Evolutionary conservation across 2,888 invertebrate species (phyloP).

Genomic region (Chaitophorus viminalis): DNA sequence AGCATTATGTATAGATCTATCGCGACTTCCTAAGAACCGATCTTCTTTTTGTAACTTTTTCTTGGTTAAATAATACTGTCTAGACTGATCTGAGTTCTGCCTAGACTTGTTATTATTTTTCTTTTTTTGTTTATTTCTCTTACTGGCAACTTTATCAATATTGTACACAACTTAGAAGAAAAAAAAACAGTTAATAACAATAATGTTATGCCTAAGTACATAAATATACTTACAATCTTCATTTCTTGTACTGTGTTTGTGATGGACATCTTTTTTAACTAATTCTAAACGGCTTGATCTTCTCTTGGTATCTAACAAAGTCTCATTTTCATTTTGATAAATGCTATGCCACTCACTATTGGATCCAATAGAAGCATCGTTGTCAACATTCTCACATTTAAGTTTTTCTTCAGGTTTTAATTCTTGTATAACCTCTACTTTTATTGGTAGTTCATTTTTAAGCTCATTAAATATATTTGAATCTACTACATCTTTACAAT

Average conservation of each 20-base stretch:
- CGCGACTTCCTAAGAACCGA: background rate
- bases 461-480: background rate
- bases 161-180: background rate
- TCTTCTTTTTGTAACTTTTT: no score
- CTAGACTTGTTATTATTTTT: no score
- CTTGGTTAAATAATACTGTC: no score
- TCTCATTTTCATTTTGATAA: background rate
- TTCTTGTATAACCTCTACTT: background rate
- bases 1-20: constrained; percentile 36
- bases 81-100: no score
- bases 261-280: background rate
- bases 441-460: background rate
- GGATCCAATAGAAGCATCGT: constrained; percentile 31
- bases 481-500: background rate
- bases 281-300: background rate
- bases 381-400: background rate
- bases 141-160: background rate
- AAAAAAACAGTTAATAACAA: background rate
- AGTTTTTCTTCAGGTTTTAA: background rate
- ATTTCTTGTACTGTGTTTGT: background rate
- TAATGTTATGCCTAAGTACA: background rate
- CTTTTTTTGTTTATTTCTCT: background rate
- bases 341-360: background rate
- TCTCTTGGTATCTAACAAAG: background rate
- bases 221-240: background rate